phyloP scores from a whole-genome alignment of 2,888 invertebrate genomes.

The Byasa hedistus region DNA sequence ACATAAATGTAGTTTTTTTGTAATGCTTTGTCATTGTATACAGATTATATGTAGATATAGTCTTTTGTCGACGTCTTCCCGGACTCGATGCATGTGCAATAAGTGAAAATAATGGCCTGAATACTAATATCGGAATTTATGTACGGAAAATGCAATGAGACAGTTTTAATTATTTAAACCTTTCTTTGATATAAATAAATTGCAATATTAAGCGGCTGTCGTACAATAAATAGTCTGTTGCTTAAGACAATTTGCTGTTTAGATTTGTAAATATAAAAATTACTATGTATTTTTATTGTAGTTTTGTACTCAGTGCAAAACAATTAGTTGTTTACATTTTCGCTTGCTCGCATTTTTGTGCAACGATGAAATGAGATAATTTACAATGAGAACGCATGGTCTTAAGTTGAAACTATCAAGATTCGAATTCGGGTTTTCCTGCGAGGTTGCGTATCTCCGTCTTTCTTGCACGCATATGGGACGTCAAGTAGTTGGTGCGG shows the following conservation, averaged over 20 bases:
- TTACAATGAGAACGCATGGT: constrained; percentile 73
- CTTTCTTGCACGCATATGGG: constrained; percentile 47
- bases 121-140: no score
- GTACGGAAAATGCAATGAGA: no score
- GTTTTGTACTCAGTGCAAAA: constrained; percentile 35
- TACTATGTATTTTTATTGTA: background rate
- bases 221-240: no score
- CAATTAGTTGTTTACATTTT: constrained; percentile 47
- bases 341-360: constrained; percentile 66
- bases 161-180: no score
- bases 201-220: no score
- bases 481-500: constrained; percentile 43
- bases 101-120: no score
- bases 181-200: no score
- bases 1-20: no score
- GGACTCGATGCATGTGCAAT: background rate
- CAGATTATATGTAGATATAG: background rate
- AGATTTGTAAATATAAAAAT: no score
- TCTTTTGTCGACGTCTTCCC: background rate
- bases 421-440: constrained; percentile 76
- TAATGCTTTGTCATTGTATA: no score
- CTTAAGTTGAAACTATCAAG: constrained; percentile 76
- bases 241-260: no score
- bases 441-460: constrained; percentile 60
- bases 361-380: constrained; percentile 64